phyloP scores from a whole-genome alignment of 2,113 vertebrate genomes.

The Syngnathoides biaculeatus region DNA sequence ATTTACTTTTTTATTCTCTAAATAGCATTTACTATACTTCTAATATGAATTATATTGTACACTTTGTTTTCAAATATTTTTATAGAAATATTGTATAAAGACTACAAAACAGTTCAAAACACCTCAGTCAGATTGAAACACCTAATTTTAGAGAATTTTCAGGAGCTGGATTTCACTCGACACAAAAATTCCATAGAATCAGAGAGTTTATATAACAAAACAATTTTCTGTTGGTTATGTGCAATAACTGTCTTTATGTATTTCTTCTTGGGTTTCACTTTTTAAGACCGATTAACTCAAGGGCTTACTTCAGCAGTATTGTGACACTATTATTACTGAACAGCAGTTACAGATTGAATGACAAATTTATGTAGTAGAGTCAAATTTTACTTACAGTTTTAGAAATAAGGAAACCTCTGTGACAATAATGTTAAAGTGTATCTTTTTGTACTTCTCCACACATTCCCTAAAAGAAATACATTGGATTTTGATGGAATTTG shows the following conservation, averaged over 20 bases:
- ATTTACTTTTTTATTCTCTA: background rate
- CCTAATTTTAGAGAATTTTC: background rate
- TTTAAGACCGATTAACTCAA: too few species aligned
- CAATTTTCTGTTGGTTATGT: too few species aligned
- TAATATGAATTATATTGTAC: background rate
- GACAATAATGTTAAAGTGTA: slow-evolving; percentile 15
- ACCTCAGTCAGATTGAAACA: background rate
- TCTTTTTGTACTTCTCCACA: slow-evolving; percentile 16
- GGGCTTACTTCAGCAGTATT: background rate
- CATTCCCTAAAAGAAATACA: slow-evolving; percentile 5
- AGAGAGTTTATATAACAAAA: too few species aligned
- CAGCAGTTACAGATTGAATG: background rate
- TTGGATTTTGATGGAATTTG: slow-evolving; percentile 13
- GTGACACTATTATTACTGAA: background rate
- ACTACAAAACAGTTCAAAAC: background rate
- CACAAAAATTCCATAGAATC: background rate
- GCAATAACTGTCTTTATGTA: too few species aligned
- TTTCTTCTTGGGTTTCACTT: too few species aligned
- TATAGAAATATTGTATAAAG: background rate
- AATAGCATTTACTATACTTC: background rate
- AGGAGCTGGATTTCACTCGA: background rate
- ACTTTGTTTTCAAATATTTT: background rate
- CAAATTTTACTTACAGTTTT: slow-evolving; percentile 30
- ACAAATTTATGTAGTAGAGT: background rate
- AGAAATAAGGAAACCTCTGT: slow-evolving; percentile 17